These are phyloP conservation scores for Phrynocephalus versicolor DNA, from an alignment of 2,113 vertebrate genomes.

Conservation along the genomic window DNA sequence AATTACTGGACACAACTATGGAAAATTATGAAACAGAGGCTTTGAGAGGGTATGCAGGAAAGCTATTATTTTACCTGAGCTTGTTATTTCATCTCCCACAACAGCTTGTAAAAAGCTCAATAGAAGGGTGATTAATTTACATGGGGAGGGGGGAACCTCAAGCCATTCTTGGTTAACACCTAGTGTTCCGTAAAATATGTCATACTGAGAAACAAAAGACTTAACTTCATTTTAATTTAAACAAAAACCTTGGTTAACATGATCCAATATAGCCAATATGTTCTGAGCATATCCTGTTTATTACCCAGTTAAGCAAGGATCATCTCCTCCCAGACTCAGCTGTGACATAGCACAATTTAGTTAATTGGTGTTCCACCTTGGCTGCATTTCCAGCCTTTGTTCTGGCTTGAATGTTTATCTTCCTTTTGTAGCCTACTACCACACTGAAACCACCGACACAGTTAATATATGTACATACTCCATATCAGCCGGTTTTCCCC, in stretches of 20 bases:
- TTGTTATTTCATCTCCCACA: background rate
- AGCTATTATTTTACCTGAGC: constrained; percentile 1
- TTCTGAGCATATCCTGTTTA: background rate
- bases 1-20: background rate
- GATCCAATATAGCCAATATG: background rate
- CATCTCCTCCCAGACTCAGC: background rate
- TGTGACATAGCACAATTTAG: background rate
- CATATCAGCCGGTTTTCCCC: background rate
- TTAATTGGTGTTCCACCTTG: background rate
- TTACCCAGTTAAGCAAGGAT: background rate
- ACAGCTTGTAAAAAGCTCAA: constrained; percentile 10
- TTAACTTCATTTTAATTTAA: background rate
- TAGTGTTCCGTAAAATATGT: background rate
- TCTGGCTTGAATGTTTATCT: background rate
- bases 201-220: background rate
- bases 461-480: background rate
- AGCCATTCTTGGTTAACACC: background rate
- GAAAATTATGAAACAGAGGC: background rate
- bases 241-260: background rate
- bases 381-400: background rate
- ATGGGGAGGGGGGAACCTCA: background rate
- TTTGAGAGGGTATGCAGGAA: background rate
- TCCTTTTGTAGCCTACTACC: too few relatives aligned
- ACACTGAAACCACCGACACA: background rate
- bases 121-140: background rate